Evolutionary conservation across 2,797 vertebrate genomes (phyloP).

Genomic region (Cyprinodon diabolis): DNA sequence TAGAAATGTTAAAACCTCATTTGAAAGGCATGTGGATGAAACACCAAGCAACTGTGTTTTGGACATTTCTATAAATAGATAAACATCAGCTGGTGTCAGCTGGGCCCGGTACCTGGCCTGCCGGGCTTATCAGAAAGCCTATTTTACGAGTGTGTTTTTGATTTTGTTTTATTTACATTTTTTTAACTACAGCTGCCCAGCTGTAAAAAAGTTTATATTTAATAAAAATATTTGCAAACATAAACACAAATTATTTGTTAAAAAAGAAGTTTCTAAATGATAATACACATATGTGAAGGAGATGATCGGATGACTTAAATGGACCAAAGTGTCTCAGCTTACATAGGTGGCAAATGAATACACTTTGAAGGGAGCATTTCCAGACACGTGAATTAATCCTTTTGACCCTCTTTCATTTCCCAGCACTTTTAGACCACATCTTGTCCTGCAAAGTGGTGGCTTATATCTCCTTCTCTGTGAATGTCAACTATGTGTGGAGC

Average conservation of each 20-base stretch:
- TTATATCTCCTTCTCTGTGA: constrained; percentile 35
- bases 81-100: no score
- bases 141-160: not conserved
- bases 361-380: constrained; percentile 72
- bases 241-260: no score
- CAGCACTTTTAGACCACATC: constrained; percentile 78
- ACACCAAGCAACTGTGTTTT: no score
- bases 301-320: constrained; percentile 69
- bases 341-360: constrained; percentile 70
- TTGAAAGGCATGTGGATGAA: no score
- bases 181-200: no score
- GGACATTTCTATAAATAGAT: no score
- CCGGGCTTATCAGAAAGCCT: not conserved
- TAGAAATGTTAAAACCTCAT: no score
- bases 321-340: constrained; percentile 60
- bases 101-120: no score
- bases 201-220: no score
- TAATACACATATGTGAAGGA: constrained; percentile 24
- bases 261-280: constrained; percentile 21
- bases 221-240: no score
- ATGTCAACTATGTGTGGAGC: not conserved
- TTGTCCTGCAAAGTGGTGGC: constrained; percentile 76
- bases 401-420: constrained; percentile 78
- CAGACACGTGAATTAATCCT: constrained; percentile 72
- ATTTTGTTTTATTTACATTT: not conserved